phyloP scores from a whole-genome alignment of 2,113 vertebrate genomes.

The Casuarius casuarius region DNA sequence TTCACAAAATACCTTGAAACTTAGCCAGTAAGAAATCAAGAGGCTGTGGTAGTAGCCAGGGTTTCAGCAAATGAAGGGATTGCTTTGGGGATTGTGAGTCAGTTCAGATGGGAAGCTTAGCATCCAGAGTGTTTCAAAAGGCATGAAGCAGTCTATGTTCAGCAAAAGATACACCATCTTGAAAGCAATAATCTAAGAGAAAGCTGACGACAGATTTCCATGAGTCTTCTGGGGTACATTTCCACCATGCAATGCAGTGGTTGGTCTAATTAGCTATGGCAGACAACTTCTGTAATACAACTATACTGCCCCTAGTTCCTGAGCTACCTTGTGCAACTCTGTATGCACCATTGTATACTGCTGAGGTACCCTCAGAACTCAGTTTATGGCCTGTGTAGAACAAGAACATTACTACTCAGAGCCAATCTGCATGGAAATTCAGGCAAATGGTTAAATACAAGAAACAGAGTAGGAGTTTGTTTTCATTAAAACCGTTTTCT shows the following conservation, averaged over 20 bases:
- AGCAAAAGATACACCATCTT: neutral
- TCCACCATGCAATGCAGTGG: neutral
- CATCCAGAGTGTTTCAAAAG: neutral
- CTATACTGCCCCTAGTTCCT: neutral
- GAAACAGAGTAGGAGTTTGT: neutral
- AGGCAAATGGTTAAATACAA: neutral
- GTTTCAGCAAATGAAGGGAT: neutral
- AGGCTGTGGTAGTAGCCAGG: neutral
- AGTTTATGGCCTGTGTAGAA: neutral
- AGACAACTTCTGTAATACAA: neutral
- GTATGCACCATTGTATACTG: neutral
- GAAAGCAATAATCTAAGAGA: neutral
- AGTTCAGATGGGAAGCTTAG: neutral
- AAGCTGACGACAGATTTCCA: neutral
- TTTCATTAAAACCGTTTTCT: neutral
- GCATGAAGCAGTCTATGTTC: neutral
- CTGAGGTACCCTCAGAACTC: neutral
- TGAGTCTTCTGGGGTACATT: neutral
- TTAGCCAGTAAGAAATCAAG: neutral
- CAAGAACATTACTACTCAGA: neutral
- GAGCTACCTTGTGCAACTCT: neutral
- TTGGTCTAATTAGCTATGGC: neutral
- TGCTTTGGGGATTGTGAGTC: neutral
- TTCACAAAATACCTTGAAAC: neutral
- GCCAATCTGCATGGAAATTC: neutral